Evolutionary conservation across 92 coral and sea anemone species (phyloP).

Genomic region (Siderastrea radians): DNA sequence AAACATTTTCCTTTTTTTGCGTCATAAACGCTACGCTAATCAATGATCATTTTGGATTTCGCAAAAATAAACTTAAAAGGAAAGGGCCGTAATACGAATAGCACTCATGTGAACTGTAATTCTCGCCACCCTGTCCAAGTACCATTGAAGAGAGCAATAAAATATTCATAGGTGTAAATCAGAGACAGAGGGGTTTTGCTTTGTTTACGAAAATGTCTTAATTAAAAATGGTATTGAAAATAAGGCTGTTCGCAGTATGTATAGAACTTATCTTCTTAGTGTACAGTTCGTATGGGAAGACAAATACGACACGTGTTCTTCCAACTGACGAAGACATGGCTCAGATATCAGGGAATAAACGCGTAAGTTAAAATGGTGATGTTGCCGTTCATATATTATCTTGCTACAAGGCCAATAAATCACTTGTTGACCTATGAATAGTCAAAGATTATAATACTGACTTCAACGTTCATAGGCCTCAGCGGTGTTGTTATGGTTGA

Average conservation of each 20-base stretch:
- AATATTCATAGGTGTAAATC: slow-evolving; percentile 1
- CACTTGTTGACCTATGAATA: too few species aligned
- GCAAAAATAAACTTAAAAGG: too few species aligned
- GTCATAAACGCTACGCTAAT: too few species aligned
- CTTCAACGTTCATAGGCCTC: neutral
- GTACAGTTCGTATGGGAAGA: neutral
- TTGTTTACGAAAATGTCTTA: slow-evolving; percentile 26
- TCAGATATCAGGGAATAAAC: slow-evolving; percentile 15
- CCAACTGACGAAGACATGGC: neutral
- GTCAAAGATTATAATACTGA: neutral
- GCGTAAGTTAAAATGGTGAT: slow-evolving; percentile 37
- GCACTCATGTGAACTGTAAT: neutral
- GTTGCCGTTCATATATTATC: neutral
- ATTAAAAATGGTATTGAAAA: slow-evolving; percentile 26
- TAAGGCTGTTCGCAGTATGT: neutral
- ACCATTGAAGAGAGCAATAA: neutral
- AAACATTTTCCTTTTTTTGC: too few species aligned
- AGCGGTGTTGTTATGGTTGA: neutral
- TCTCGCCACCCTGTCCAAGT: neutral
- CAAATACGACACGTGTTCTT: neutral
- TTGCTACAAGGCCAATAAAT: neutral
- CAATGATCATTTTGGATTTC: too few species aligned
- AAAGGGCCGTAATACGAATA: neutral
- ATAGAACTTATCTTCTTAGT: neutral
- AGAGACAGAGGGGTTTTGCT: slow-evolving; percentile 2